Evolutionary conservation across 2,888 invertebrate species (phyloP).

Genomic region (Ichneumoninae sp.): DNA sequence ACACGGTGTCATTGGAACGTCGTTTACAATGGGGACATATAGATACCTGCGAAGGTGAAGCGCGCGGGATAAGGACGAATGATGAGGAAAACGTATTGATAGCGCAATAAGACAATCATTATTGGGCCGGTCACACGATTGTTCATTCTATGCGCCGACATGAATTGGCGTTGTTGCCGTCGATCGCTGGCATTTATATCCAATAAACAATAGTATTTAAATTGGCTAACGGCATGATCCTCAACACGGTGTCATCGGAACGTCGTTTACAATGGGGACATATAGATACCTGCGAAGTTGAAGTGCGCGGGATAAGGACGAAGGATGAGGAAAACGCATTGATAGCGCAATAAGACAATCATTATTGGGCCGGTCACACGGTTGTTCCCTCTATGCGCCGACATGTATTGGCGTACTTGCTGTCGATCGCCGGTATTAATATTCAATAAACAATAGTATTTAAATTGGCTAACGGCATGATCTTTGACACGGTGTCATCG

Average conservation of each 20-base stretch:
- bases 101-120: slow-evolving; percentile 39
- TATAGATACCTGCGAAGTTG: background rate
- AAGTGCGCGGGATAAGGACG: background rate
- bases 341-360: slow-evolving; percentile 31
- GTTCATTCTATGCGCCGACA: background rate
- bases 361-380: slow-evolving; percentile 46
- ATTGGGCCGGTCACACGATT: slow-evolving; percentile 36
- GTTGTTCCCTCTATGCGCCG: background rate
- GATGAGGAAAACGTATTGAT: background rate
- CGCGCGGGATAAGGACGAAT: background rate
- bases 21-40: background rate
- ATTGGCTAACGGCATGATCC: background rate
- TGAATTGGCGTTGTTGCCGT: slow-evolving; percentile 3
- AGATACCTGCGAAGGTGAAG: background rate
- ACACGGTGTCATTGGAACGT: background rate
- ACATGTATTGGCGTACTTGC: slow-evolving; percentile 9
- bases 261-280: background rate
- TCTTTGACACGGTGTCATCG: background rate
- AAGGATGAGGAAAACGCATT: background rate
- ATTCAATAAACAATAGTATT: slow-evolving; percentile 1
- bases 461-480: background rate
- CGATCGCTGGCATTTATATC: background rate
- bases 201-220: background rate
- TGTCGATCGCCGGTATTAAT: background rate
- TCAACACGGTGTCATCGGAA: background rate